These are phyloP conservation scores for Phenacoccus solenopsis DNA, from an alignment of 1,140 invertebrate species.

Conservation along the genomic window DNA sequence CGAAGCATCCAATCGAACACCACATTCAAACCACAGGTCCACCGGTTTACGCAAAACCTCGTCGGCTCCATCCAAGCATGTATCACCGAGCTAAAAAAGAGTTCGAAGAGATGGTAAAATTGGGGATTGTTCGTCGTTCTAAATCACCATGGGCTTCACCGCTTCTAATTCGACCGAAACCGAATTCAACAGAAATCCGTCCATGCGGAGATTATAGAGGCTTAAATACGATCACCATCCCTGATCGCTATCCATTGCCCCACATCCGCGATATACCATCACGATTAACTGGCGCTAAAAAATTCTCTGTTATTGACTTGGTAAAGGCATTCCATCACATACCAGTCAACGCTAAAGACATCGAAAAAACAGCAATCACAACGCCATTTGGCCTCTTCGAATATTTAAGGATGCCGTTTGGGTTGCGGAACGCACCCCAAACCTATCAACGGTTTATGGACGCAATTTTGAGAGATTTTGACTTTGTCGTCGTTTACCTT, in stretches of 20 bases:
- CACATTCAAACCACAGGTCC: background rate
- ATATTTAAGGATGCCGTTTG: slow-evolving; percentile 32
- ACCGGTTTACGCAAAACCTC: background rate
- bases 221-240: slow-evolving; percentile 32
- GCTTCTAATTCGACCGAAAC: slow-evolving; percentile 34
- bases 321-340: slow-evolving; percentile 37
- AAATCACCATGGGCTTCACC: slow-evolving; percentile 36
- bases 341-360: slow-evolving; percentile 29
- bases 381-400: slow-evolving; percentile 33
- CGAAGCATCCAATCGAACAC: slow-evolving; percentile 11
- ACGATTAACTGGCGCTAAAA: slow-evolving; percentile 30
- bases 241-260: slow-evolving; percentile 34
- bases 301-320: slow-evolving; percentile 39
- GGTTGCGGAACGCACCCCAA: slow-evolving; percentile 33
- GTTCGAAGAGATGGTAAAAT: slow-evolving; percentile 21
- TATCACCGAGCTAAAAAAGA: background rate
- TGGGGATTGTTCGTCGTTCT: slow-evolving; percentile 32
- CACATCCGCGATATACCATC: slow-evolving; percentile 30
- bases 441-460: slow-evolving; percentile 40
- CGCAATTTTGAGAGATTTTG: slow-evolving; percentile 30
- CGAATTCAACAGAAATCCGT: slow-evolving; percentile 27
- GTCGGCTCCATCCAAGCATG: background rate
- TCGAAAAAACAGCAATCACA: slow-evolving; percentile 32
- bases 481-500: slow-evolving; percentile 31
- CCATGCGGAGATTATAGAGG: slow-evolving; percentile 36